Conservation (phyloP, 2,113 vertebrate species). For the Rhynchopsitta pachyrhyncha region DNA sequence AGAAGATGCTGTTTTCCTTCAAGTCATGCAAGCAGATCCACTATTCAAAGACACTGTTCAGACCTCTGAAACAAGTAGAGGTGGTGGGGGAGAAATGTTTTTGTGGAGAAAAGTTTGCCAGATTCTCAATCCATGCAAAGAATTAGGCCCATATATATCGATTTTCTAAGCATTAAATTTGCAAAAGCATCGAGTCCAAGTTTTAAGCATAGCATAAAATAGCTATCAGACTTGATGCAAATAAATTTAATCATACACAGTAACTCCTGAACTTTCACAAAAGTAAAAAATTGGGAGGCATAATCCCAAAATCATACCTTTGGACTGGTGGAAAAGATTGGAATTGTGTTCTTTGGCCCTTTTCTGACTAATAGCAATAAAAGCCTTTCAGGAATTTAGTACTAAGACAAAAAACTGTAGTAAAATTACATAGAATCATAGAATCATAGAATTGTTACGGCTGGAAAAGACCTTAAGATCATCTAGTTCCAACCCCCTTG, state of each 20-base stretch:
- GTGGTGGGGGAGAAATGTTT: background rate
- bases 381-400: background rate
- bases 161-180: background rate
- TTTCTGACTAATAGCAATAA: background rate
- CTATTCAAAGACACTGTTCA: background rate
- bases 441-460: no score
- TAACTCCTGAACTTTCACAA: background rate
- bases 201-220: background rate
- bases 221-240: background rate
- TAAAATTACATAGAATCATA: background rate
- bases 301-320: background rate
- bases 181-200: background rate
- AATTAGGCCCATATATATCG: background rate
- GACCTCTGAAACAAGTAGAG: accelerated
- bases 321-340: background rate
- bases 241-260: background rate
- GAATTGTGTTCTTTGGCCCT: background rate
- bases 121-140: background rate
- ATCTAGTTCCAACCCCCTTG: no score
- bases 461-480: no score
- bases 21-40: background rate
- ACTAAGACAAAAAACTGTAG: background rate
- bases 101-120: background rate
- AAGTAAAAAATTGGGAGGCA: background rate
- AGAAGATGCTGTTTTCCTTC: background rate